Percentiles rank a stretch among this genome's conserved stretches.
These are phyloP conservation scores for Lethenteron reissneri DNA, from an alignment of 2,113 vertebrate genomes.

Conservation along the genomic window DNA sequence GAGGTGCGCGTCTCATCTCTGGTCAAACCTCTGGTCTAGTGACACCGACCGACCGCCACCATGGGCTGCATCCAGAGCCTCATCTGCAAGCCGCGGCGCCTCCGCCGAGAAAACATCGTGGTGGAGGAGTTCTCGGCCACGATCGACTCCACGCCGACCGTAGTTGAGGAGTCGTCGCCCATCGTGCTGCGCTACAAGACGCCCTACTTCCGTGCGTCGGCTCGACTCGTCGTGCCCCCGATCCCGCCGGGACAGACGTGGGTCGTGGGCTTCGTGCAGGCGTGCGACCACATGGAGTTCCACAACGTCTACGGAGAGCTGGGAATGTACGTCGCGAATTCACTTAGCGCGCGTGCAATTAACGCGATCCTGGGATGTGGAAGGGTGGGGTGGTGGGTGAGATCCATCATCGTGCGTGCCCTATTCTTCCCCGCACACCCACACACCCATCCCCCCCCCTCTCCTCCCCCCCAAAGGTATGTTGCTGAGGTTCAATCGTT, in stretches of 20 bases:
- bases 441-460: too few species aligned
- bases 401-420: too few species aligned
- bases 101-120: slow-evolving; percentile 74
- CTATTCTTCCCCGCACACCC: too few species aligned
- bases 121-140: slow-evolving; percentile 76
- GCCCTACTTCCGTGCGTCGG: slow-evolving; percentile 83
- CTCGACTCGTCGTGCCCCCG: slow-evolving; percentile 69
- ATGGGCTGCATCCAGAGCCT: slow-evolving; percentile 94
- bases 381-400: too few species aligned
- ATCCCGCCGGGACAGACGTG: slow-evolving; percentile 71
- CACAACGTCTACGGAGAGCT: slow-evolving; percentile 88
- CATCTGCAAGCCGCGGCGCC: slow-evolving; percentile 71
- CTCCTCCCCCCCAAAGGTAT: too few species aligned
- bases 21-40: too few species aligned
- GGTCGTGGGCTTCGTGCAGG: slow-evolving; percentile 96
- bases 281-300: slow-evolving; percentile 95
- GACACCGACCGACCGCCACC: slow-evolving; percentile 11
- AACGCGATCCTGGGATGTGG: too few species aligned
- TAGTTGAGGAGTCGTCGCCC: slow-evolving; percentile 83
- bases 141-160: slow-evolving; percentile 68
- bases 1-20: too few species aligned
- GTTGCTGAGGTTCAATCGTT: too few species aligned
- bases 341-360: too few species aligned
- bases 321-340: slow-evolving; percentile 41
- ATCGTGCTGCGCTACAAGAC: slow-evolving; percentile 91